phyloP scores from a whole-genome alignment of 2,113 vertebrate genomes.

The Megaptera novaeangliae region DNA sequence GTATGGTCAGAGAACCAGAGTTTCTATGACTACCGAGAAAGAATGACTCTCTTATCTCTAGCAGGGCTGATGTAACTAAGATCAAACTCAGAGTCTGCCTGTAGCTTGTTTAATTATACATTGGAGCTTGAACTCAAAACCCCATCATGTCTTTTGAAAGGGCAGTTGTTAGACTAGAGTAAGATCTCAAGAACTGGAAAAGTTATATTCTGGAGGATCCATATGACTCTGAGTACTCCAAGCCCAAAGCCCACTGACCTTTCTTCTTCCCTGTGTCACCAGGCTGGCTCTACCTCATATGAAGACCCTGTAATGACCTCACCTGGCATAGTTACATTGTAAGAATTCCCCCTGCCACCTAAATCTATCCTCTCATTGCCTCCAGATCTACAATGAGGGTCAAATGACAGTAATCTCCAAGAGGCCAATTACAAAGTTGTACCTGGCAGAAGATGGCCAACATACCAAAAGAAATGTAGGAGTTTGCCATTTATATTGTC shows the following conservation, averaged over 20 bases:
- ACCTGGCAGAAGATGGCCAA: background rate
- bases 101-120: background rate
- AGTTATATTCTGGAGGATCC: background rate
- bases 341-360: background rate
- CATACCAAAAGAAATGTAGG: background rate
- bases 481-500: background rate
- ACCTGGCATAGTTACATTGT: background rate
- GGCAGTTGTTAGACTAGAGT: background rate
- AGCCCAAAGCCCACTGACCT: background rate
- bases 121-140: background rate
- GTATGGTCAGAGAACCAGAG: background rate
- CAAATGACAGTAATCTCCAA: background rate
- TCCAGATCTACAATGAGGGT: background rate
- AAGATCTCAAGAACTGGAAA: background rate
- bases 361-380: background rate
- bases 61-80: background rate
- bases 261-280: background rate
- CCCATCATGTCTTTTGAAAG: background rate
- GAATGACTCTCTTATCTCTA: background rate
- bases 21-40: constrained; percentile 25
- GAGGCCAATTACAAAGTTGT: background rate
- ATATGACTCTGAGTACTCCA: background rate
- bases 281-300: background rate
- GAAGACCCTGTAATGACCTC: background rate
- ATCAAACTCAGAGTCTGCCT: background rate